Base-by-base conservation (phyloP, 2,113 vertebrate genomes). In the Microtus oregoni region DNA sequence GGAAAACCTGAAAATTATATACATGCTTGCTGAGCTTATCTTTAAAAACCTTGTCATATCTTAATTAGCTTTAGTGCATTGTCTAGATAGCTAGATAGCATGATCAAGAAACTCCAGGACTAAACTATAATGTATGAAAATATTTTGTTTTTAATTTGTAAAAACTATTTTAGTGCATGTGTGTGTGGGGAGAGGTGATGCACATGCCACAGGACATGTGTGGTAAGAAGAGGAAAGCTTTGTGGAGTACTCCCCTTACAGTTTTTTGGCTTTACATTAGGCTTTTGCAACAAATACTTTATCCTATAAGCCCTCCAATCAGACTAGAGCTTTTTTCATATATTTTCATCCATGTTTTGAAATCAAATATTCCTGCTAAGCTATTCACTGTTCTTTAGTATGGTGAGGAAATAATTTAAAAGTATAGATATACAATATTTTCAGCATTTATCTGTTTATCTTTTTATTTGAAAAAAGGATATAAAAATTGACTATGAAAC, bases 401-500 rank as follows among this genome's bases (percentile, higher is more conserved):
- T 73, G 8, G 1, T 96, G 4, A 8, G 17, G 12, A 70, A 1
- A 38, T 77, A 30, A 3, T 61, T 89, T 96, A 26, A 41, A 9
- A n/a, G 17, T 58, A 81, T 4, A 81, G 41, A 90, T 72, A 89
- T 88, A 7, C 22, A 91, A 75, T 78, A 76, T 83, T 90, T 95
- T 52, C 3, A 94, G 26, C 30, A 78, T 85, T 96, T 88, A 91
- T 32, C 44, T 79, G 12, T 52, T 58, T 83, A 19, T 77, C 3
- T 79, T 90, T 96, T 94, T n/a, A 52, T 92, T 82, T 55, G 13
- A 28, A 32, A 30, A 67, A 1, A 86, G 12, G 7, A 87, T 15
- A 52, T 91, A 24, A 92, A 47, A 89, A 94, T 72, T 86, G 19
- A 86, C 17, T 68, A 10, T 61, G 32, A 92, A 92, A 92, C 10